Conservation (phyloP, 2,113 vertebrate genomes). For the Xenotilapia caudafasciata region DNA sequence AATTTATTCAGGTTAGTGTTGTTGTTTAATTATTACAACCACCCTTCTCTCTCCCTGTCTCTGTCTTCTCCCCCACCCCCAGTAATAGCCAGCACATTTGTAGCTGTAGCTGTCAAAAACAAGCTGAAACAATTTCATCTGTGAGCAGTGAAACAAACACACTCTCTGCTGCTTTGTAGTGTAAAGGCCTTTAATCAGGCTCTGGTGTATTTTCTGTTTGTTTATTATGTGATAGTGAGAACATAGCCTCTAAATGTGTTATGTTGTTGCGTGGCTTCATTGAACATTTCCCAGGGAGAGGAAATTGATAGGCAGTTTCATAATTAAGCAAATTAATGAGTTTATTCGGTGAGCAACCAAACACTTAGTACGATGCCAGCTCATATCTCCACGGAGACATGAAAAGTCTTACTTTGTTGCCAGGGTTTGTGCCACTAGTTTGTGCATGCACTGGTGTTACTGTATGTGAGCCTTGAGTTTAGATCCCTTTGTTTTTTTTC, state of each 20-base stretch:
- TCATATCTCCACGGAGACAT: conserved; percentile 57
- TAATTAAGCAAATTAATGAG: conserved; percentile 80
- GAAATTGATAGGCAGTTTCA: conserved; percentile 72
- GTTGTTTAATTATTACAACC: conserved; percentile 73
- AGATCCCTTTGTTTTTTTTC: conserved; percentile 4
- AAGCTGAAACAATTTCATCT: conserved; percentile 73
- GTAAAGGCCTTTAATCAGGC: conserved; percentile 70
- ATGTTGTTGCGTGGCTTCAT: conserved; percentile 53
- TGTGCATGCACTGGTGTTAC: neutral
- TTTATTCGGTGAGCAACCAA: conserved; percentile 68
- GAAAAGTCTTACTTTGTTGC: conserved; percentile 58
- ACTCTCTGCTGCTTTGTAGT: conserved; percentile 40
- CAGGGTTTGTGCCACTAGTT: conserved; percentile 15
- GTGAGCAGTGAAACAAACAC: conserved; percentile 56
- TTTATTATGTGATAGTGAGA: conserved; percentile 71
- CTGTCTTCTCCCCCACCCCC: neutral
- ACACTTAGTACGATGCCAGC: conserved; percentile 53
- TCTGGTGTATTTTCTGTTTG: conserved; percentile 71
- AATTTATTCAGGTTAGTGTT: conserved; percentile 69
- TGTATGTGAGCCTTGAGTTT: neutral
- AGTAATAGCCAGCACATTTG: conserved; percentile 51
- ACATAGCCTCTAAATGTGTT: conserved; percentile 62
- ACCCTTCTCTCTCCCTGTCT: neutral
- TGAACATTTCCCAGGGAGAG: conserved; percentile 44
- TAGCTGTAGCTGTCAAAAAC: conserved; percentile 73